Base-by-base conservation (phyloP, 2,888 invertebrate species). In the Theodoxus fluviatilis region DNA sequence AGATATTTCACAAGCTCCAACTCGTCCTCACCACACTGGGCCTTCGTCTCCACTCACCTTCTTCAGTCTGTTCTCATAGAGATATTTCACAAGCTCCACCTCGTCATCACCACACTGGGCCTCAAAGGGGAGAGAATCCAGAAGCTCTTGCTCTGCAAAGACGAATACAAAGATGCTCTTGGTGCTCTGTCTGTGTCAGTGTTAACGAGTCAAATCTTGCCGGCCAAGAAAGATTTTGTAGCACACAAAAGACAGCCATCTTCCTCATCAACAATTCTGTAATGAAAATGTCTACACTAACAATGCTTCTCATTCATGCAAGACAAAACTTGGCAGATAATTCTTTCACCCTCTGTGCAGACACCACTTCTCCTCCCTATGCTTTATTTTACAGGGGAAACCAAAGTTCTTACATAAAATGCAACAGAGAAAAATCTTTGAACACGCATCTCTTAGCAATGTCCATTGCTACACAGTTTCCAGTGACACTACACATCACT, bases 31-130 rank as follows among this genome's bases (percentile, higher is more conserved):
- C 90, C 88, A 82, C 92, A 90, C 81, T 93, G 92, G 68, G 89
- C 88, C 38, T 85, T n/a, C 1, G 18, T 12, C 31, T 33, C 31
- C 52, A 49, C 69, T 73, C 73, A 88, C 88, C 84, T 96, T 94
- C 86, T 95, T 94, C 64, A 96, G 86, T 81, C 94, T 92, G 75
- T 93, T 93, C 82, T 93, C 91, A 86, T 96, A 97, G 4, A 96
- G 89, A 71, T 91, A 90, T 52, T 90, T 90, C 31, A 95, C 88
- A 33, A 96, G 87, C 70, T 93, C 91, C 0, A 91, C 91, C 86
- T 95, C 92, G 2, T 90, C 88, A 33, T 79, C 78, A 6, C 90
- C 88, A 82, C 92, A 90, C 81, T 93, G 92, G 68, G 89, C 88
- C 38, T 85, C 85, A 74, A 92, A 90, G 2, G 92, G 92, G 38